Evolutionary conservation across 2,888 invertebrate genomes (phyloP).

Genomic region (Andrena chrysosceles): DNA sequence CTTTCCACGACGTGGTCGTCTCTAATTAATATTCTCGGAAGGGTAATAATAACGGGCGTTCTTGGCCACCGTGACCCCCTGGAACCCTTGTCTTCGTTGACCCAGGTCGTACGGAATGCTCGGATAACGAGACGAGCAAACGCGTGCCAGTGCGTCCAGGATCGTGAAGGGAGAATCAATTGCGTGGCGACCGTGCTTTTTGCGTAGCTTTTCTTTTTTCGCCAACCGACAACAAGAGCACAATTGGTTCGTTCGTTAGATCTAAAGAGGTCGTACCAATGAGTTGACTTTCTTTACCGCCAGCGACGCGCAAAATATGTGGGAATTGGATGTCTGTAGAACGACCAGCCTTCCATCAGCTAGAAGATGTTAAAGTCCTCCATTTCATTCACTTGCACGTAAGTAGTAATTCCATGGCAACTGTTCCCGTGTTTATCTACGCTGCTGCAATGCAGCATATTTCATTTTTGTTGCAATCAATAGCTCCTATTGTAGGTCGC

Average conservation of each 20-base stretch:
- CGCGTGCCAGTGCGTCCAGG: constrained; percentile 15
- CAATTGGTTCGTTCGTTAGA: constrained; percentile 19
- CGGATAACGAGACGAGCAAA: background rate
- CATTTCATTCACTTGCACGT: background rate
- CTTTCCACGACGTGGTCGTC: constrained; percentile 69
- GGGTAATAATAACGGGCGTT: constrained; percentile 72
- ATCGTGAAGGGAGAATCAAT: constrained; percentile 26
- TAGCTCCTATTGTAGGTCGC: constrained; percentile 27
- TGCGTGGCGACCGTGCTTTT: constrained; percentile 27
- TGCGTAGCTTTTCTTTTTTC: background rate
- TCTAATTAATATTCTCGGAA: constrained; percentile 81
- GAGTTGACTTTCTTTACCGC: constrained; percentile 8
- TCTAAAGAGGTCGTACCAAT: constrained; percentile 39
- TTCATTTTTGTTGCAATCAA: constrained; percentile 47
- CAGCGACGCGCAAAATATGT: background rate
- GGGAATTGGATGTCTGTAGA: background rate
- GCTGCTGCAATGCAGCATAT: constrained; percentile 40
- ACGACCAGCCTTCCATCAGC: too few species aligned
- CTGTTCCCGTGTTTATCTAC: constrained; percentile 16
- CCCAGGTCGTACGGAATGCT: constrained; percentile 29
- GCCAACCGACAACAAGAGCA: background rate
- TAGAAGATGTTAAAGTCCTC: too few species aligned
- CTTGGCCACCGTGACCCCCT: constrained; percentile 3
- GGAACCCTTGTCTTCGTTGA: constrained; percentile 34
- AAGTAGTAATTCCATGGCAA: constrained; percentile 12